phyloP scores from a whole-genome alignment of 2,113 vertebrate genomes.

The Neolamprologus hecqui region DNA sequence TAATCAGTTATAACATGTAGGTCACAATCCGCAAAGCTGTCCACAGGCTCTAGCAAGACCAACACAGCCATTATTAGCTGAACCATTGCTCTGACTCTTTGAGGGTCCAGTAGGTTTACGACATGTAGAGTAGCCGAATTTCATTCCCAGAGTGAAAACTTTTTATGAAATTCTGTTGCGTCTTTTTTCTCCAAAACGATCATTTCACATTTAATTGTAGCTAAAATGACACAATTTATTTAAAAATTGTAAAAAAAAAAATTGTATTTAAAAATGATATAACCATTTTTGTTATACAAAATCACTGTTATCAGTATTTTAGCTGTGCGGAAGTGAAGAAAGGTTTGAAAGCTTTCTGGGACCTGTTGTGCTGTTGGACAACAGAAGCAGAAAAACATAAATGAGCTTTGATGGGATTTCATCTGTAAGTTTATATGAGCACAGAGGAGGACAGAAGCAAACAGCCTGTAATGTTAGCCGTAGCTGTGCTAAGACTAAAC shows the following conservation, averaged over 20 bases:
- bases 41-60: fast-evolving
- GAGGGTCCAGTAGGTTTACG: background rate
- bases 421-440: background rate
- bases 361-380: background rate
- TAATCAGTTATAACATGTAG: background rate
- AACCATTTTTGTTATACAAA: background rate
- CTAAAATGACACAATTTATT: background rate
- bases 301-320: background rate
- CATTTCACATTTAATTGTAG: background rate
- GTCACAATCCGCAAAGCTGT: background rate
- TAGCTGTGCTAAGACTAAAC: background rate
- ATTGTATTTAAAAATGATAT: fast-evolving
- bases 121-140: background rate
- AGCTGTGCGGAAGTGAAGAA: background rate
- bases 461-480: background rate
- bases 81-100: fast-evolving
- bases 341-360: background rate
- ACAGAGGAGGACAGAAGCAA: background rate
- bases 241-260: background rate
- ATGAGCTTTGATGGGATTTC: background rate
- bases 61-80: fast-evolving
- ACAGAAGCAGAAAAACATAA: background rate
- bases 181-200: background rate
- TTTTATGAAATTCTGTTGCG: background rate
- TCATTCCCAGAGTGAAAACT: background rate